These are phyloP conservation scores for Tryphoninae sp. DNA, from an alignment of 2,888 invertebrate genomes.

Conservation along the genomic window DNA sequence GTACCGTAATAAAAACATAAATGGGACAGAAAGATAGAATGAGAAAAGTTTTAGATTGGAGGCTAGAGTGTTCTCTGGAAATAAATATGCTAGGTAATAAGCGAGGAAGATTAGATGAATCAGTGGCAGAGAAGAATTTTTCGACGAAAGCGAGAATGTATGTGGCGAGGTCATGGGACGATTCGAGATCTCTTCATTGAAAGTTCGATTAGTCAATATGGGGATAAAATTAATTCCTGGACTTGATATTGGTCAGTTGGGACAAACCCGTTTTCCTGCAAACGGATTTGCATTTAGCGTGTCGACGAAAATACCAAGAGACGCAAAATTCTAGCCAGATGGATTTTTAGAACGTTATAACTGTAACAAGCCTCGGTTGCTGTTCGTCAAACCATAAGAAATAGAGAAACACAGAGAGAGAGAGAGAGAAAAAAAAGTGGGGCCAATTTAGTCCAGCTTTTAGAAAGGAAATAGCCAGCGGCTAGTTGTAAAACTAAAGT, in stretches of 20 bases:
- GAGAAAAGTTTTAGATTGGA: constrained; percentile 1
- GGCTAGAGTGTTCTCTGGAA: not conserved
- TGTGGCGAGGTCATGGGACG: constrained; percentile 38
- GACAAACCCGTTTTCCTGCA: constrained; percentile 2
- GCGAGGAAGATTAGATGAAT: constrained; percentile 31
- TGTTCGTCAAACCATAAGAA: constrained; percentile 22
- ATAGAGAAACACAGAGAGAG: not conserved
- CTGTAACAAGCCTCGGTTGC: constrained; percentile 26
- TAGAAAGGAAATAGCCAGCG: constrained; percentile 59
- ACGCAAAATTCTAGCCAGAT: not conserved
- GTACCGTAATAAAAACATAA: constrained; percentile 9
- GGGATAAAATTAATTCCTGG: constrained; percentile 7
- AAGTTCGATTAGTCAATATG: constrained; percentile 7
- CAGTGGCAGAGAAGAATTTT: not conserved
- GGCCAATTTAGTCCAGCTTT: constrained; percentile 41
- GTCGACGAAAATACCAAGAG: not conserved
- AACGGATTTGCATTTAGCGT: not conserved
- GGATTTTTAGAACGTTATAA: not conserved
- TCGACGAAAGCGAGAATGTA: constrained; percentile 45
- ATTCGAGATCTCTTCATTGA: constrained; percentile 41
- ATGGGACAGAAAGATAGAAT: constrained; percentile 19
- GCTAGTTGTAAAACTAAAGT: constrained; percentile 52
- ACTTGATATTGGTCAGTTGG: not conserved
- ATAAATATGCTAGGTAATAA: not conserved
- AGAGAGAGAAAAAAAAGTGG: not conserved